Conservation (phyloP, 2,113 vertebrate species). For the Apteryx owenii region DNA sequence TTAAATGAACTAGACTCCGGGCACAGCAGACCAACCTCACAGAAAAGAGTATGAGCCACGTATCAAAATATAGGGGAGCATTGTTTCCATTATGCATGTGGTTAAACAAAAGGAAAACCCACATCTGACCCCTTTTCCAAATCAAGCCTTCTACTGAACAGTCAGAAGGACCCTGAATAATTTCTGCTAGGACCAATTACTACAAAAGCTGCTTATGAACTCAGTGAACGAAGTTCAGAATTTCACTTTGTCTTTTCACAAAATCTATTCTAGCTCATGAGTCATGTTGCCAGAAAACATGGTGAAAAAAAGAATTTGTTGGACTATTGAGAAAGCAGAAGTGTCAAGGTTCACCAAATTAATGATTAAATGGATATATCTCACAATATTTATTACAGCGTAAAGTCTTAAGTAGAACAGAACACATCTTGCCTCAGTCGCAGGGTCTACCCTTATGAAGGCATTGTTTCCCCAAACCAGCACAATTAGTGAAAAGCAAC, state of each 20-base stretch:
- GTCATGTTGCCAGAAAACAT: background rate
- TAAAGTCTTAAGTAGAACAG: background rate
- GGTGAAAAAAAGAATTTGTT: background rate
- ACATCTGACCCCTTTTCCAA: background rate
- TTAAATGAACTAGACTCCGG: background rate
- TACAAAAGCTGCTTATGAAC: background rate
- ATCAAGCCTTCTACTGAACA: background rate
- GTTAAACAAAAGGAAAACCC: background rate
- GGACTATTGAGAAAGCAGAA: background rate
- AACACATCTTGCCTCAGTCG: background rate
- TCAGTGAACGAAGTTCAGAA: background rate
- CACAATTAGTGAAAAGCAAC: background rate
- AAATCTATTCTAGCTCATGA: background rate
- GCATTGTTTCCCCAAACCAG: background rate
- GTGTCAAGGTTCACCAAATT: background rate
- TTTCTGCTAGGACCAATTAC: background rate
- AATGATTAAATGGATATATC: background rate
- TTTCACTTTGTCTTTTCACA: background rate
- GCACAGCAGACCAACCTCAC: background rate
- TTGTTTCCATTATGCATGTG: accelerated
- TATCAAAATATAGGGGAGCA: background rate
- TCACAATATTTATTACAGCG: background rate
- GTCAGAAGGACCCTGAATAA: background rate
- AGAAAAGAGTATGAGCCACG: background rate
- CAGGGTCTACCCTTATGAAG: background rate